Evolutionary conservation across 2,888 invertebrate species (phyloP).

Genomic region (Heliconius sara): DNA sequence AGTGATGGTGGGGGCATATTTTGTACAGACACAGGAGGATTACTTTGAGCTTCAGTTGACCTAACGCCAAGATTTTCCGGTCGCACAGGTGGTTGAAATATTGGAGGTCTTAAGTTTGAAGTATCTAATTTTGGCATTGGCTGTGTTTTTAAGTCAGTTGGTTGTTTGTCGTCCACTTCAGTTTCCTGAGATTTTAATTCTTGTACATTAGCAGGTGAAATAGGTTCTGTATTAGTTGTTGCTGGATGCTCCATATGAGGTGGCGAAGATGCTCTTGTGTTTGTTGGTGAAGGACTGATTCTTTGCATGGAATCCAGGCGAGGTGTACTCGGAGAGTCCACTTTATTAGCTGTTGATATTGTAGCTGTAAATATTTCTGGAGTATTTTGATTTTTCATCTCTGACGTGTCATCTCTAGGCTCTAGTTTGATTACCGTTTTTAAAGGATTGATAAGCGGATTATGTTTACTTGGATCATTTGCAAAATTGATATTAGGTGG

Average conservation of each 20-base stretch:
- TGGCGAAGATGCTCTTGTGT: constrained; percentile 70
- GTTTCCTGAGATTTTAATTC: constrained; percentile 70
- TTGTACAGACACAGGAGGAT: constrained; percentile 66
- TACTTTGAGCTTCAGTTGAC: constrained; percentile 67
- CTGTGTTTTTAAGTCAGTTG: constrained; percentile 77
- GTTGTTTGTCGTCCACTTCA: constrained; percentile 76
- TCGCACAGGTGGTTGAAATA: constrained; percentile 70
- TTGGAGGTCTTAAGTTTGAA: constrained; percentile 65
- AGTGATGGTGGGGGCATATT: constrained; percentile 76
- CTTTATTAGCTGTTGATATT: constrained; percentile 73
- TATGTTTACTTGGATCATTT: constrained; percentile 76
- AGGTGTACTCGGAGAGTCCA: constrained; percentile 75
- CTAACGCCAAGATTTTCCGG: constrained; percentile 75
- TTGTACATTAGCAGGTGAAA: constrained; percentile 76
- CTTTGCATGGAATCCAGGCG: constrained; percentile 73
- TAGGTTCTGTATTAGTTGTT: constrained; percentile 72
- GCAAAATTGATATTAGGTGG: constrained; percentile 71
- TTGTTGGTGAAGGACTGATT: constrained; percentile 78
- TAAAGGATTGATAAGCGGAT: constrained; percentile 74
- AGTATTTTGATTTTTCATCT: constrained; percentile 77
- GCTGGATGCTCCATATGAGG: constrained; percentile 76
- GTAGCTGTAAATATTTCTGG: constrained; percentile 82
- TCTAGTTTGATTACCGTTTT: constrained; percentile 81
- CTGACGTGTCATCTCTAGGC: constrained; percentile 77
- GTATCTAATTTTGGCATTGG: constrained; percentile 68